Evolutionary conservation across 2,797 vertebrate genomes (phyloP), one percentile per base, ranked within the genome.

Genomic region (Myotis planiceps): DNA sequence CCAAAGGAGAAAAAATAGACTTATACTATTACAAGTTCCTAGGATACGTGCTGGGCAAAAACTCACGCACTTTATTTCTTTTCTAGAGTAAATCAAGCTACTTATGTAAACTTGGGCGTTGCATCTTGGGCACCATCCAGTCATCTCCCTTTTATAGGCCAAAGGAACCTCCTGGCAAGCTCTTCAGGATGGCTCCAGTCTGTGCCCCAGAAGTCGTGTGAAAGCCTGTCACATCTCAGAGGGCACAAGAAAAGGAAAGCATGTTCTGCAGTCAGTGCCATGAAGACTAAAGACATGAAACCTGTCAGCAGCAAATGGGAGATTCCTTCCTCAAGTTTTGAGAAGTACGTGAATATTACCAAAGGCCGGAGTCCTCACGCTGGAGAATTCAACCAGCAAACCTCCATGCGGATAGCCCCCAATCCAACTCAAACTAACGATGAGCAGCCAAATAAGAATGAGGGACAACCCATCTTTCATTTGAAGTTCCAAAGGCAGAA

Each of bases 191-290:
- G 86, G 88, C 14, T 86, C 60, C 90, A 76, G 45, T 63, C 75
- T 84, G 6, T 68, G 32, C 9, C 95, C 60, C 71, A 74, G 78
- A 92, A 88, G 53, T 86, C 53, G 72, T 13, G 47, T 37, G 87
- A 95, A 96, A 78, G 4, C 9, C 7, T 90, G 23, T 21, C 32
- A 0, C 71, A 69, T 84, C 90, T 88, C 78, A 97, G 87, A 60
- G 78, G 86, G 32, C 82, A 65, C 87, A 97, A 97, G 37, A 85
- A 92, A 65, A 97, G 86, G 88, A 95, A 94, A 82, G 97, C 90
- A 45, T 80, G 79, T 74, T 68, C 49, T 92, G 76, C 15, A 39
- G 47, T 45, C 68, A 65, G 65, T 68, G n/a, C 78, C 81, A 39
- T 53, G 32, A 93, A 83, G 55, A 93, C 39, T 84, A 53, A 74